phyloP scores from a whole-genome alignment of 2,113 vertebrate species.

The Urocolius indicus region DNA sequence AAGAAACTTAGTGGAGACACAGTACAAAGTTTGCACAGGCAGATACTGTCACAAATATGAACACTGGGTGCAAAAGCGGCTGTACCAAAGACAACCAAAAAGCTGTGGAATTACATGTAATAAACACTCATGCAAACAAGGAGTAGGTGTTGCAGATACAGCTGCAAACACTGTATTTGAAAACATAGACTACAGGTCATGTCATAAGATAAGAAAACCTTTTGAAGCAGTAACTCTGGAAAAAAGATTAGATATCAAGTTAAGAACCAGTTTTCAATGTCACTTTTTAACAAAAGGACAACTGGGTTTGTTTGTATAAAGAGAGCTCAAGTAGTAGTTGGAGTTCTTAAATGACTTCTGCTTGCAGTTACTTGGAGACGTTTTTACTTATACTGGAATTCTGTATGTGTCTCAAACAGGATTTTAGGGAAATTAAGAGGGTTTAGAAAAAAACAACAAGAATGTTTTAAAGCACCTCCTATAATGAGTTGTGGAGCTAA shows the following conservation, averaged over 20 bases:
- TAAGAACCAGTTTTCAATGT: neutral
- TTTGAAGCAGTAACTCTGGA: conserved; percentile 39
- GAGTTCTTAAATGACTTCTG: neutral
- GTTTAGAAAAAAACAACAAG: neutral
- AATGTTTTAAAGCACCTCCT: neutral
- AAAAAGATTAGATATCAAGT: conserved; percentile 22
- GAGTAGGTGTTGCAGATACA: neutral
- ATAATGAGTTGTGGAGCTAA: neutral
- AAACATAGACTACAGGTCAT: neutral
- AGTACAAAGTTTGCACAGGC: neutral
- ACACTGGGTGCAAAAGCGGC: rapidly evolving
- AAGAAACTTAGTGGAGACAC: neutral
- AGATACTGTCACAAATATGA: rapidly evolving
- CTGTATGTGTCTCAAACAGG: neutral
- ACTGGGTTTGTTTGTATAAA: neutral
- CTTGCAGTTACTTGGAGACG: neutral
- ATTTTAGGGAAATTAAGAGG: neutral
- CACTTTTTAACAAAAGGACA: neutral
- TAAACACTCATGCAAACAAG: neutral
- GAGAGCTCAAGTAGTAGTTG: neutral
- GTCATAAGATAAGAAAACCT: neutral
- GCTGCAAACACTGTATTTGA: neutral
- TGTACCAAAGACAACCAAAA: neutral
- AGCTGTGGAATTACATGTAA: neutral
- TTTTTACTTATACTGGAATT: neutral